Evolutionary conservation across 2,113 vertebrate species (phyloP), one percentile per base, ranked within the genome.

Genomic region (Motacilla alba): DNA sequence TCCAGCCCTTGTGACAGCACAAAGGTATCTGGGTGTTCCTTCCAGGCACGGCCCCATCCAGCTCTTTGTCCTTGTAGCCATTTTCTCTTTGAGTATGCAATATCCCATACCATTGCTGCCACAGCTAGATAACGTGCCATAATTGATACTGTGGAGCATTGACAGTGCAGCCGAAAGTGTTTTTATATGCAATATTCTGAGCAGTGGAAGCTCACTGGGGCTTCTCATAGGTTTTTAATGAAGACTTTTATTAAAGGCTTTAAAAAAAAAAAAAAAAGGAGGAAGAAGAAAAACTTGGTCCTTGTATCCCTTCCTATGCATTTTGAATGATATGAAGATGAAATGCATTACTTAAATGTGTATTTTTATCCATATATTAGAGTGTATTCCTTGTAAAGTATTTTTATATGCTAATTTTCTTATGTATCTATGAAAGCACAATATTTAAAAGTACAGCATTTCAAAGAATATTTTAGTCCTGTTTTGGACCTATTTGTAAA

Each of bases 351-450:
- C 93, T 94, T 89, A 98, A 98, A 98, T 98, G 97, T 99, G 99
- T 99, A 98, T 99, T 99, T 99, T 99, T 98, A 98, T 98, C 98
- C 98, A 98, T 98, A 98, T 98, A 98, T 97, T 96, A 98, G 98
- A 99, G 98, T 98, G 98, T 98, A 99, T 98, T 98, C 99, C 98
- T 98, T 99, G 98, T 99, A 99, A 98, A 99, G 98, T 99, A 99
- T 99, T 99, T 99, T 99, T 99, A 94, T 99, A 99, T 98, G 88
- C 85, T 91, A 97, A 97, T 98, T 98, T 98, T 98, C 98, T 98
- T 98, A 98, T 97, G 97, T 98, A 98, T 98, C 97, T 97, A 53
- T 91, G 97, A 98, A 98, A 98, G 98, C 98, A 99, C 98, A 98
- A 97, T 93, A 97, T 94, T 97, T 97, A 97, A 97, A 95, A 96